Conservation (phyloP, 2,797 vertebrate species). For the Chiloscyllium punctatum region DNA sequence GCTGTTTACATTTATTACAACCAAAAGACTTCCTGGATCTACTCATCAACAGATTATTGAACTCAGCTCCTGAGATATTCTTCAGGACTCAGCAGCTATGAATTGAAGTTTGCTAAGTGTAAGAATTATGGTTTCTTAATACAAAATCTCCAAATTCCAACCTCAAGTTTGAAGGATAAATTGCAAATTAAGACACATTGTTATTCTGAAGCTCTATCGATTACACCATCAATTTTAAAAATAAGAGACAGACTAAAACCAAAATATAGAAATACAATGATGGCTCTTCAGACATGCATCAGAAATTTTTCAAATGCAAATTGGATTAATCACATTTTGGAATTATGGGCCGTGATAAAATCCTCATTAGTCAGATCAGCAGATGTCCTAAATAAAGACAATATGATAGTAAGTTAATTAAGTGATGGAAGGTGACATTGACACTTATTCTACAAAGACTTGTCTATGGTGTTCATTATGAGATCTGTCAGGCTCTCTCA, state of each 20-base stretch:
- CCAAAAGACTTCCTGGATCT: background rate
- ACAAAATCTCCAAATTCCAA: background rate
- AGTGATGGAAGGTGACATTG: too few species aligned
- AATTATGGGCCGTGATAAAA: background rate
- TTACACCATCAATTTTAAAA: background rate
- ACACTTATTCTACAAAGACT: too few species aligned
- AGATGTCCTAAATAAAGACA: background rate
- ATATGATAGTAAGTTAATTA: background rate
- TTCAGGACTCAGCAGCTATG: background rate
- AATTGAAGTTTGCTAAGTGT: background rate
- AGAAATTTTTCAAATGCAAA: background rate
- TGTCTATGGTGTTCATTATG: too few species aligned
- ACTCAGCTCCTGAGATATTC: background rate
- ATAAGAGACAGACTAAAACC: background rate
- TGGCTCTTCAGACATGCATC: background rate
- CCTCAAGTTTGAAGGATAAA: background rate
- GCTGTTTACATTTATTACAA: background rate
- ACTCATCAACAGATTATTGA: background rate
- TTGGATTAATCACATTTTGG: background rate
- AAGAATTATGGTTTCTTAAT: background rate
- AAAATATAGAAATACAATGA: background rate
- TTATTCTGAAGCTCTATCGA: background rate
- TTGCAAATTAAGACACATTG: background rate
- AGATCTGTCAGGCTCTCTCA: too few species aligned
- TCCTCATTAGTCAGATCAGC: background rate